Evolutionary conservation across 2,797 vertebrate species (phyloP).

Genomic region (Nannoperca australis): DNA sequence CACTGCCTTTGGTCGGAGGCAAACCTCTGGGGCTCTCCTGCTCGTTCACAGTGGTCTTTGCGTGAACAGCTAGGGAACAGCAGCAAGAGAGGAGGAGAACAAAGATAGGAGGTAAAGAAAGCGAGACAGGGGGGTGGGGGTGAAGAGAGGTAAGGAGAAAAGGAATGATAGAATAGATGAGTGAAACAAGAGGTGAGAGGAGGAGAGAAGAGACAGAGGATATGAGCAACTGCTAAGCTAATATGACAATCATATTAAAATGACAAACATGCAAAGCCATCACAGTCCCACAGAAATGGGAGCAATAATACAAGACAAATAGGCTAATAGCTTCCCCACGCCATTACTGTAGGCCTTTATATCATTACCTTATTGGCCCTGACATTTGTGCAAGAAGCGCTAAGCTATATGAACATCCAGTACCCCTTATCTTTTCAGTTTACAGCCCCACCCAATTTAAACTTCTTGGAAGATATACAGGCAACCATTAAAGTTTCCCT

Average conservation of each 20-base stretch:
- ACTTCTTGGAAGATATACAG: slow-evolving; percentile 64
- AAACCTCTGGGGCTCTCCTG: slow-evolving; percentile 92
- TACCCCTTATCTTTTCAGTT: slow-evolving; percentile 54
- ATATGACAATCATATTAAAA: slow-evolving; percentile 69
- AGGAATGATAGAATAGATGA: slow-evolving; percentile 13
- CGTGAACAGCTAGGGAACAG: slow-evolving; percentile 90
- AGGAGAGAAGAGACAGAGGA: slow-evolving; percentile 26
- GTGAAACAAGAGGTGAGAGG: slow-evolving; percentile 19
- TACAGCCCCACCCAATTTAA: slow-evolving; percentile 56
- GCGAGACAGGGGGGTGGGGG: background rate
- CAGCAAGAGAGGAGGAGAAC: slow-evolving; percentile 7
- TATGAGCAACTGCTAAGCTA: slow-evolving; percentile 51
- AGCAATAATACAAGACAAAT: slow-evolving; percentile 73
- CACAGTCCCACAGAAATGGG: slow-evolving; percentile 59
- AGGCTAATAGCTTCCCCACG: slow-evolving; percentile 59
- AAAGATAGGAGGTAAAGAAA: background rate
- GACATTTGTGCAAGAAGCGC: slow-evolving; percentile 68
- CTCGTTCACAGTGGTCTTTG: slow-evolving; percentile 93
- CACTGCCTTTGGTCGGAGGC: slow-evolving; percentile 92
- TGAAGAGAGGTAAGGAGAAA: background rate
- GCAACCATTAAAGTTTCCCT: slow-evolving; percentile 65
- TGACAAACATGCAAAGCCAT: slow-evolving; percentile 70
- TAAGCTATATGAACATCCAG: slow-evolving; percentile 55
- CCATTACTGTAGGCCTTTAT: slow-evolving; percentile 70
- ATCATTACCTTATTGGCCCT: slow-evolving; percentile 74